A percentile compares a stretch with the other conserved stretches of the same genome.
Evolutionary conservation across 2,888 invertebrate species (phyloP).

Genomic region (Ceramica pisi): DNA sequence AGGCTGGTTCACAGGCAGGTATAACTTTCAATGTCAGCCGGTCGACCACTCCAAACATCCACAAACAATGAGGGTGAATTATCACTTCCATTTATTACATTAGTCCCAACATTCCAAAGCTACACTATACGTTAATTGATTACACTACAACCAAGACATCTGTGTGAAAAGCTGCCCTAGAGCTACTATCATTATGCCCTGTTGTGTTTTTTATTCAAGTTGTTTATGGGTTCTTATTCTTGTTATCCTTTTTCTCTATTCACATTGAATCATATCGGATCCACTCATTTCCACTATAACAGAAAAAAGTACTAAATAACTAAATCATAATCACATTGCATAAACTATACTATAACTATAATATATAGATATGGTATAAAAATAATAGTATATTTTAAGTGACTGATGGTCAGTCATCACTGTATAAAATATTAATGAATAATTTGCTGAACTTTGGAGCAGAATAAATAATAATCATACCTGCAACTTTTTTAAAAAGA

Average conservation of each 20-base stretch:
- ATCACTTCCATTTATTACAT: conserved; percentile 74
- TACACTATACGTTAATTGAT: conserved; percentile 46
- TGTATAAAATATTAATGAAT: neutral
- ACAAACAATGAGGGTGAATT: conserved; percentile 97
- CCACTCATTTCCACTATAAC: conserved; percentile 37
- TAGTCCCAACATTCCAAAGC: conserved; percentile 61
- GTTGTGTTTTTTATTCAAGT: conserved; percentile 22
- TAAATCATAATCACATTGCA: conserved; percentile 18
- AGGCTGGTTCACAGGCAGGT: conserved; percentile 98
- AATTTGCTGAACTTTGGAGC: neutral
- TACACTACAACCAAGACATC: conserved; percentile 34
- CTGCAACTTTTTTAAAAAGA: neutral
- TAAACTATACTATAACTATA: conserved; percentile 14
- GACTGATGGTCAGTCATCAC: neutral
- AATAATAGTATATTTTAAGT: neutral
- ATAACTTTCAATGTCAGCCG: conserved; percentile 98
- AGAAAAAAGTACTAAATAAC: conserved; percentile 15
- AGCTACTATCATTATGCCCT: conserved; percentile 23
- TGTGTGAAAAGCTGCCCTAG: conserved; percentile 33
- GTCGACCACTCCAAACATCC: conserved; percentile 98
- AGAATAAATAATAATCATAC: conserved; percentile 9
- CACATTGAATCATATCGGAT: conserved; percentile 27
- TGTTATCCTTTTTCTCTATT: conserved; percentile 19
- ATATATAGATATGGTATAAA: neutral
- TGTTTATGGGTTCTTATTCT: conserved; percentile 32